phyloP scores from a whole-genome alignment of 2,797 vertebrate genomes.

The Periparus ater region DNA sequence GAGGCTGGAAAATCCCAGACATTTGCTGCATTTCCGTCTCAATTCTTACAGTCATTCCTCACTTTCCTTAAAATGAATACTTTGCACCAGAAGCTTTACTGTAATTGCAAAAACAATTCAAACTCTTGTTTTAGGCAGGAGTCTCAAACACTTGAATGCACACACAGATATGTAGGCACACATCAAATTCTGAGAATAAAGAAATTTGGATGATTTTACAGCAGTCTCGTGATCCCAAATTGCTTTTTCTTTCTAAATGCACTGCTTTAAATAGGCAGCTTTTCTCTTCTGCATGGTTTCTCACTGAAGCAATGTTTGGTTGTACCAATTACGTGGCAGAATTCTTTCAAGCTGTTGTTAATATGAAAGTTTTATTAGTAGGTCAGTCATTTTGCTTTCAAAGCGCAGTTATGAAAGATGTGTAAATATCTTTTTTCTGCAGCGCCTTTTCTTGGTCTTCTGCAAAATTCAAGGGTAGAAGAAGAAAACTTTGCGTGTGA shows the following conservation, averaged over 20 bases:
- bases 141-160: neutral
- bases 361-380: neutral
- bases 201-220: neutral
- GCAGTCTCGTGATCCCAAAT: accelerated
- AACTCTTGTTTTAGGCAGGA: neutral
- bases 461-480: neutral
- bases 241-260: neutral
- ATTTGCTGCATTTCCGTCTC: neutral
- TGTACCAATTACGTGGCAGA: neutral
- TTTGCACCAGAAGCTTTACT: neutral
- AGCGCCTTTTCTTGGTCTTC: neutral
- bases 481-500: neutral
- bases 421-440: neutral
- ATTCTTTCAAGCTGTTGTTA: neutral
- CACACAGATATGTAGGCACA: accelerated
- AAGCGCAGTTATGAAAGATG: neutral
- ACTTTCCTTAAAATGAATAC: neutral
- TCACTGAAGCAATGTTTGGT: neutral
- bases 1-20: neutral
- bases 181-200: neutral
- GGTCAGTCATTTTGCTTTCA: neutral
- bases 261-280: neutral
- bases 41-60: accelerated
- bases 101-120: neutral
- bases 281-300: neutral